Conservation (phyloP, 2,888 invertebrate genomes). For the Drosophila hamatofila region DNA sequence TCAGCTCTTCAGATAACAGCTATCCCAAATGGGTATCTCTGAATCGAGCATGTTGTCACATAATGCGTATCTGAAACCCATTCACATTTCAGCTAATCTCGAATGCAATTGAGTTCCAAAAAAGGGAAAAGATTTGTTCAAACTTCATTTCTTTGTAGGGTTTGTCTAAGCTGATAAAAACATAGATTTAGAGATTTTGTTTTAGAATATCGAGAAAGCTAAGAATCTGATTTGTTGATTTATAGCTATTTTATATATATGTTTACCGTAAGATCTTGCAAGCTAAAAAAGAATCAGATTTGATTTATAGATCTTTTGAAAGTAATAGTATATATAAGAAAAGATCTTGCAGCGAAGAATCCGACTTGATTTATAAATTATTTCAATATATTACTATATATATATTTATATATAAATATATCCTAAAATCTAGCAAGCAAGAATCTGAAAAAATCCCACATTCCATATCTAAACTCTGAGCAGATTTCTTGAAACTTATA, state of each 20-base stretch:
- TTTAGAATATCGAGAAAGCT: too few relatives aligned
- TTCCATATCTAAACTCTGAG: not conserved
- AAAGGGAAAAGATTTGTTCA: not conserved
- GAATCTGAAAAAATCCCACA: not conserved
- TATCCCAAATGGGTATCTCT: not conserved
- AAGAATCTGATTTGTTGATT: too few relatives aligned
- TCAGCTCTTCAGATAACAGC: conserved; percentile 37
- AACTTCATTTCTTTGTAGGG: not conserved
- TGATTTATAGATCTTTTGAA: not conserved
- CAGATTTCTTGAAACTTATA: not conserved
- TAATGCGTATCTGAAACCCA: not conserved
- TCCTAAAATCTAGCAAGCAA: not conserved
- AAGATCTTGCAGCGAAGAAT: too few relatives aligned
- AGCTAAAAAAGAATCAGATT: not conserved
- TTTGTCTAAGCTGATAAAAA: not conserved
- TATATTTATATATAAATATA: too few relatives aligned
- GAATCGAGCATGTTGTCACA: not conserved
- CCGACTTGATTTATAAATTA: not conserved
- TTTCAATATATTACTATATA: not conserved
- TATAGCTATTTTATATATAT: too few relatives aligned
- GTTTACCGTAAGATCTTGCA: too few relatives aligned
- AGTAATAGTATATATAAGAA: not conserved
- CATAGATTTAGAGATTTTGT: too few relatives aligned
- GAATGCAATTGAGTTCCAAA: not conserved
- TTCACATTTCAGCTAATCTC: not conserved